Evolutionary conservation across 2,113 vertebrate genomes (phyloP), one percentile per base, ranked within the genome.

Genomic region (Ornithorhynchus anatinus): DNA sequence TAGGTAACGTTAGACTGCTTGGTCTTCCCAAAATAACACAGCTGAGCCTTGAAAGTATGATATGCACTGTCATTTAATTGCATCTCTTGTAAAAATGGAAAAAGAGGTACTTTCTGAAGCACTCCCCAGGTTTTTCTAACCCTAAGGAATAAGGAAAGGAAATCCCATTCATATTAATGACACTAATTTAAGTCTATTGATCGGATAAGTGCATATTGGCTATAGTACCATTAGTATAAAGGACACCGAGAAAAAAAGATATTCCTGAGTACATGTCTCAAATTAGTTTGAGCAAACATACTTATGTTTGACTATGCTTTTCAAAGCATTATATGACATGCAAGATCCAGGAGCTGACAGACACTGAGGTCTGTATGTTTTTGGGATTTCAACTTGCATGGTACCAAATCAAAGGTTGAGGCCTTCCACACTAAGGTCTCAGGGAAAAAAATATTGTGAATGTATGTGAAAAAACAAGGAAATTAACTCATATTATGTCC

Each of bases 141-240:
- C 40, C 50, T 72, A 3, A 38, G 54, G 10, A 72, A 65, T 52
- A 3, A 78, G 15, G 70, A 69, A 3, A 78, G 15, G 70, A 69
- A 72, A 59, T 52, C 20, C 7, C n/a, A 53, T 72, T 65, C 74
- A 66, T 64, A 66, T 40, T 60, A 60, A 66, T 69, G 39, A 9
- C 17, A 70, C 50, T 56, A 71, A 29, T 45, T 65, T 61, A 53
- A 77, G 40, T n/a, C 20, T 40, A 62, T 69, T 57, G 47, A 53
- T 38, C 32, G 50, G 15, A 68, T 53, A 51, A 53, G 17, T 16
- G 3, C 1, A 31, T 45, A 29, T 58, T 63, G 62, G 38, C 68
- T 74, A 27, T 42, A 63, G 61, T 5, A 3, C 19, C 2, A 1
- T 16, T 29, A 69, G 19, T 7, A 43, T 1, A 19, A 22, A 38